Conservation (phyloP, 2,797 vertebrate species). For the Rallus crepitans region DNA sequence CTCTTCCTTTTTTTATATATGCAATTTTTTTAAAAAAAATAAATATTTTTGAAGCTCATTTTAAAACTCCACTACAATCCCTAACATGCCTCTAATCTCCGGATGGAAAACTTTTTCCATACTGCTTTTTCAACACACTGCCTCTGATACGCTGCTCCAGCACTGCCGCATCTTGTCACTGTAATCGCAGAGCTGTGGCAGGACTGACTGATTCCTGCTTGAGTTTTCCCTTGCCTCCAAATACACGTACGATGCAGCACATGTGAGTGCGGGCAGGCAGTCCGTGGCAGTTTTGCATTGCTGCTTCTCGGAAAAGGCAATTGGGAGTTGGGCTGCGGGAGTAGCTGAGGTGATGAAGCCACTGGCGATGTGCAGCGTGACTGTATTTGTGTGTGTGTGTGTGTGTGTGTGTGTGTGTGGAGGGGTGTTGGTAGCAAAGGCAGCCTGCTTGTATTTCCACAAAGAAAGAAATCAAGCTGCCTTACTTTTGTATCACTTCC, state of each 20-base stretch:
- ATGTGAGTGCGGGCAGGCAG: neutral
- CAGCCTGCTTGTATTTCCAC: neutral
- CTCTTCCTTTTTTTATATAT: neutral
- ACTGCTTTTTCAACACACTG: neutral
- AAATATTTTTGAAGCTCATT: neutral
- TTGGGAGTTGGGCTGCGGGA: accelerated
- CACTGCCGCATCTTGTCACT: neutral
- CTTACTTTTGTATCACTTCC: neutral
- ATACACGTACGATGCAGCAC: accelerated
- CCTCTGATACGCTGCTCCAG: neutral
- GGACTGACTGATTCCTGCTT: neutral
- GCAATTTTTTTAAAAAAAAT: too few relatives aligned
- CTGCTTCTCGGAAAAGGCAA: neutral
- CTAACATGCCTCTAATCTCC: neutral
- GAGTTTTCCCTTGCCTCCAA: neutral
- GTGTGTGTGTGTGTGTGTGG: too few relatives aligned
- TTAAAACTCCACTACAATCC: neutral
- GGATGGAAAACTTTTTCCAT: neutral
- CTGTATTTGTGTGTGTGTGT: neutral
- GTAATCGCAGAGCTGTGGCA: neutral
- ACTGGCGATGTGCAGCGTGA: neutral
- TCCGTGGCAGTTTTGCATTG: neutral
- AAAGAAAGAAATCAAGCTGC: neutral
- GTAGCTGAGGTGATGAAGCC: neutral
- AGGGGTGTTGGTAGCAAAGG: neutral